phyloP scores from a whole-genome alignment of 2,888 invertebrate genomes.

The Listrodromus nycthemerus region DNA sequence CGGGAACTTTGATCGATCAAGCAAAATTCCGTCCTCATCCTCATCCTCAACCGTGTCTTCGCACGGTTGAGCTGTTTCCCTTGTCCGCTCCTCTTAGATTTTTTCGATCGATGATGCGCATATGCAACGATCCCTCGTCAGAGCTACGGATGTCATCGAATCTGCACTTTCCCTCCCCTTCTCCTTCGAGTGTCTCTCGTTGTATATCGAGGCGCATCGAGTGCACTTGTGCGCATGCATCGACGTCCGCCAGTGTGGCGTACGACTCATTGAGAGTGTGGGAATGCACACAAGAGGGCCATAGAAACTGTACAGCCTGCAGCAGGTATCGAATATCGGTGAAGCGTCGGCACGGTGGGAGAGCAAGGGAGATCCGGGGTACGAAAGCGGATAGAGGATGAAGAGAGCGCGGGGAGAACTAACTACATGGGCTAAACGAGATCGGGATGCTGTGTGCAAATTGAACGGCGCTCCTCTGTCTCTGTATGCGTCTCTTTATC shows the following conservation, averaged over 20 bases:
- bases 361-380: not conserved
- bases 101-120: slow-evolving; percentile 35
- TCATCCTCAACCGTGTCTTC: not conserved
- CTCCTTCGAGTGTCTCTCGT: not conserved
- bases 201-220: slow-evolving; percentile 19
- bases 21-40: slow-evolving; percentile 1
- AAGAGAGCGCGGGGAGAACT: slow-evolving; percentile 40
- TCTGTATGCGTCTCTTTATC: slow-evolving; percentile 24
- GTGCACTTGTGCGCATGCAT: slow-evolving; percentile 16
- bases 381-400: slow-evolving; percentile 13
- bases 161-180: slow-evolving; percentile 27
- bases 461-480: slow-evolving; percentile 33
- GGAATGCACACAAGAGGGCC: slow-evolving; percentile 41
- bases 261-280: not conserved
- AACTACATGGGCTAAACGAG: slow-evolving; percentile 51
- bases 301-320: slow-evolving; percentile 33
- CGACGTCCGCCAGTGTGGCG: slow-evolving; percentile 3
- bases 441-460: slow-evolving; percentile 48
- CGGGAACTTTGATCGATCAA: slow-evolving; percentile 11
- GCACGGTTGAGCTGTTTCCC: not conserved
- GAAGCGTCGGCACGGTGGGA: slow-evolving; percentile 29
- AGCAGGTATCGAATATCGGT: slow-evolving; percentile 62
- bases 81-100: slow-evolving; percentile 28
- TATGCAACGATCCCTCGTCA: slow-evolving; percentile 26
- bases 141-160: slow-evolving; percentile 32